Conservation (phyloP, 2,113 vertebrate genomes). For the Myxocyprinus asiaticus region DNA sequence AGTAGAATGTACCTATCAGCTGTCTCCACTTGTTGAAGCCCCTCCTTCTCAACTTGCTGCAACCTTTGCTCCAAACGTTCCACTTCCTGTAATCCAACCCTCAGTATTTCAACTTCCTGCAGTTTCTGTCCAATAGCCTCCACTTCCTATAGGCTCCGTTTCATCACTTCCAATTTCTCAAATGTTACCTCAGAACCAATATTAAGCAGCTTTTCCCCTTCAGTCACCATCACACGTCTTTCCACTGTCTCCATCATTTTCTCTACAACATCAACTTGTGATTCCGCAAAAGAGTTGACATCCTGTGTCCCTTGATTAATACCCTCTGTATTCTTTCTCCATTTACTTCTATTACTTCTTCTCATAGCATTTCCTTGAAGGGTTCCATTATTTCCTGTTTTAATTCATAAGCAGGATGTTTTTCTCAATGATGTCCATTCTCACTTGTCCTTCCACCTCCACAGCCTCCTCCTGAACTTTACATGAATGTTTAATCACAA, state of each 20-base stretch:
- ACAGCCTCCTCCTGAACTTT: slow-evolving; percentile 8
- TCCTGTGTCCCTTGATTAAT: slow-evolving; percentile 29
- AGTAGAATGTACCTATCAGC: slow-evolving; percentile 35
- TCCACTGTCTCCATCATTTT: slow-evolving; percentile 44
- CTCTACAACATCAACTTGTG: slow-evolving; percentile 48
- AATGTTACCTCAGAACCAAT: slow-evolving; percentile 31
- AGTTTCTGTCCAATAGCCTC: slow-evolving; percentile 38
- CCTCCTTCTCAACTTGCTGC: background rate
- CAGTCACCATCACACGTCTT: slow-evolving; percentile 35
- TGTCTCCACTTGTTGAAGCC: background rate
- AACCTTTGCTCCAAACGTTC: slow-evolving; percentile 16
- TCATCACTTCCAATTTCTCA: slow-evolving; percentile 46
- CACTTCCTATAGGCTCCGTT: slow-evolving; percentile 38
- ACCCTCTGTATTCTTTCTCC: slow-evolving; percentile 18
- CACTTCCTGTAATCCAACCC: slow-evolving; percentile 51
- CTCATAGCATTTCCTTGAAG: background rate
- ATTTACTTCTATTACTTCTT: slow-evolving; percentile 8
- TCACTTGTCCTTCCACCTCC: background rate
- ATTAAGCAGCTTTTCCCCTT: background rate
- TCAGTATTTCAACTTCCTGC: slow-evolving; percentile 49
- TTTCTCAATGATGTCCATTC: background rate
- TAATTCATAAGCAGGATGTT: too few relatives aligned
- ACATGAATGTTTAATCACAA: slow-evolving; percentile 17
- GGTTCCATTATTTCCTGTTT: background rate
- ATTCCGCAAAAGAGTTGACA: slow-evolving; percentile 15